These are phyloP conservation scores for Drosophila willistoni DNA, from an alignment of 1,140 invertebrate species.

Conservation along the genomic window DNA sequence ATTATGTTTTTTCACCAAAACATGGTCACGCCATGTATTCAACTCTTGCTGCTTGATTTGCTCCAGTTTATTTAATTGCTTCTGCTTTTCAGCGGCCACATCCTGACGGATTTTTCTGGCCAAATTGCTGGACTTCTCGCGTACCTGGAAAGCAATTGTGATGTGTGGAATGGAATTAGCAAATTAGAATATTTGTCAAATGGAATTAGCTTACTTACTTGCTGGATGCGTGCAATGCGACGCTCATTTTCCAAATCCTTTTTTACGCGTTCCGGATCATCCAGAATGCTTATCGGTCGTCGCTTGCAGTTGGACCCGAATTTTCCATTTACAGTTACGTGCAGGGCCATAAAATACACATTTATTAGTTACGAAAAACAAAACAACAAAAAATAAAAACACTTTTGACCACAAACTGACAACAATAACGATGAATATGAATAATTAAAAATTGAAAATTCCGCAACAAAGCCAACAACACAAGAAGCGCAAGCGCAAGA, in stretches of 20 bases:
- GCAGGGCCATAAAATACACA: slow-evolving; percentile 45
- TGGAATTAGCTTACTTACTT: slow-evolving; percentile 49
- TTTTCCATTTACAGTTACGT: slow-evolving; percentile 53
- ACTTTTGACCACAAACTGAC: slow-evolving; percentile 1
- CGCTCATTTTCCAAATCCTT: slow-evolving; percentile 74
- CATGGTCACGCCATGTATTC: slow-evolving; percentile 70
- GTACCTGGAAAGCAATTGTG: slow-evolving; percentile 51
- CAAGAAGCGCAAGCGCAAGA: too few relatives aligned
- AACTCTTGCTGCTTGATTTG: slow-evolving; percentile 61
- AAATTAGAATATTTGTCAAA: too few relatives aligned
- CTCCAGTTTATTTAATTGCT: slow-evolving; percentile 61
- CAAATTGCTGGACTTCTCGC: slow-evolving; percentile 67
- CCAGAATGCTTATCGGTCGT: slow-evolving; percentile 32
- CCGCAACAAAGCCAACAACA: not conserved
- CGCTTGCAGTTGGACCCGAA: slow-evolving; percentile 31
- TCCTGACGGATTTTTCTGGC: slow-evolving; percentile 68
- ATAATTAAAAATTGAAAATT: slow-evolving; percentile 14
- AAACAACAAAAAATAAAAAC: not conserved
- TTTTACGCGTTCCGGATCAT: slow-evolving; percentile 57
- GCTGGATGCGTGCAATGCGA: slow-evolving; percentile 73
- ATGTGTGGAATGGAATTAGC: slow-evolving; percentile 13
- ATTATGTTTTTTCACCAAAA: slow-evolving; percentile 64
- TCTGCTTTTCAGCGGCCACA: slow-evolving; percentile 59
- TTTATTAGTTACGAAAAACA: not conserved
- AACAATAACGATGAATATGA: slow-evolving; percentile 3